Percentiles rank a stretch among this genome's conserved stretches.
Evolutionary conservation across 1,140 invertebrate species (phyloP).

Genomic region (Agrilus planipennis): DNA sequence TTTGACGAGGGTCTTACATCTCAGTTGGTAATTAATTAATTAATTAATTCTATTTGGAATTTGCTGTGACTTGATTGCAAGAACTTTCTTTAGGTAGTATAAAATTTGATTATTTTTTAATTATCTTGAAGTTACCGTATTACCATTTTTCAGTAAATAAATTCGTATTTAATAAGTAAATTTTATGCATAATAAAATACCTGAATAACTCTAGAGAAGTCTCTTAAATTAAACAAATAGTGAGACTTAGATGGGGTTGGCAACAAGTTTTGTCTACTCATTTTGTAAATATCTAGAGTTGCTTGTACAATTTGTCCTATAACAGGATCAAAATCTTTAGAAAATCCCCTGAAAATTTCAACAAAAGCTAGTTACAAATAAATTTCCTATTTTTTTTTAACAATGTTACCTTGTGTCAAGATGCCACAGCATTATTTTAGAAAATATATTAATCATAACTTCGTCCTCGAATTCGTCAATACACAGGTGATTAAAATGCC

Average conservation of each 20-base stretch:
- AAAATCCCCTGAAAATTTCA: slow-evolving; percentile 62
- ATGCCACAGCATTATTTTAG: slow-evolving; percentile 89
- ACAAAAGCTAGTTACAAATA: not conserved
- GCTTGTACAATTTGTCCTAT: slow-evolving; percentile 80
- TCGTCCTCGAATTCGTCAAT: slow-evolving; percentile 86
- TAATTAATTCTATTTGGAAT: no score
- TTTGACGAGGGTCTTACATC: no score
- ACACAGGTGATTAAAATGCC: slow-evolving; percentile 80
- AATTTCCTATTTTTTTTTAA: not conserved
- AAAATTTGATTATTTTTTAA: no score
- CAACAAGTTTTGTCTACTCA: slow-evolving; percentile 67
- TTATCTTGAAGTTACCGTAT: no score
- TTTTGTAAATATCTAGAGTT: slow-evolving; percentile 79
- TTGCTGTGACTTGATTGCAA: no score
- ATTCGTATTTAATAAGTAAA: no score
- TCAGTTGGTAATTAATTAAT: no score
- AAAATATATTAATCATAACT: slow-evolving; percentile 77
- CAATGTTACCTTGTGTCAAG: slow-evolving; percentile 74
- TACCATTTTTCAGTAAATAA: no score
- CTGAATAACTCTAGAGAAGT: slow-evolving; percentile 87
- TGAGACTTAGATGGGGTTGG: slow-evolving; percentile 87
- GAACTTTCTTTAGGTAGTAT: no score
- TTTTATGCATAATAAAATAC: slow-evolving; percentile 37
- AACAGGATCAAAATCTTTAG: slow-evolving; percentile 88
- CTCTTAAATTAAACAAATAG: slow-evolving; percentile 89